Base-by-base conservation (phyloP, 2,797 vertebrate species). In the Odontamblyopus lacepedii region DNA sequence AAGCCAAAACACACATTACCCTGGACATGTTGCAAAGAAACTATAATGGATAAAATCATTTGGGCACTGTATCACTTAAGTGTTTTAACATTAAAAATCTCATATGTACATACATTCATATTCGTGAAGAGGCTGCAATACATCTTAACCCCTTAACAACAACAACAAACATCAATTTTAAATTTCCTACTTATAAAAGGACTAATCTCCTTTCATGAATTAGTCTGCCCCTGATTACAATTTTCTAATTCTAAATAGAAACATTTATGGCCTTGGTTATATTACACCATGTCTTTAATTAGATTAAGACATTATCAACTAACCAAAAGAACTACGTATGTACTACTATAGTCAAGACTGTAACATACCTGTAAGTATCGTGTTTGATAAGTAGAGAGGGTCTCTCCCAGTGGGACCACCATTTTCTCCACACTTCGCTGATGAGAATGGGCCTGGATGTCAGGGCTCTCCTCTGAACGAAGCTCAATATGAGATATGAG, bases 401-500 rank as follows among this genome's bases (percentile, higher is more conserved):
- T 87, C 50, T 96, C 93, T 51, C 97, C 97, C 3, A 97, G 92
- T 0, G 96, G 95, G 69, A 99, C 96, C 6, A 99, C 92, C 5
- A 96, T 73, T 85, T 99, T 99, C 70, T 98, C 96, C 78, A 99
- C 89, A n/a, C 78, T 94, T 62, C 97, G 93, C 77, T 95, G 94
- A 7, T 98, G 94, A 19, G 95, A 96, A 13, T 98, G 95, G n/a
- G 95, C 94, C 86, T 85, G 93, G 76, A 99, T 95, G 72, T 99
- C 98, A 0, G 94, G 94, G 50, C 97, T 98, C 69, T 98, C 97
- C 15, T 99, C 98, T n/a, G 95, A 94, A 27, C 95, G 96, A 18
- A 97, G 88, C 79, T 99, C 97, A 50, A 99, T 95, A 78, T 95
- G 96, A n/a, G 96, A 95, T 74, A 99, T 96, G 71, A 97, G 93